Percentiles rank a stretch among this genome's conserved stretches.
Conservation (phyloP, 2,113 vertebrate genomes). For the Psammodynastes pulverulentus region DNA sequence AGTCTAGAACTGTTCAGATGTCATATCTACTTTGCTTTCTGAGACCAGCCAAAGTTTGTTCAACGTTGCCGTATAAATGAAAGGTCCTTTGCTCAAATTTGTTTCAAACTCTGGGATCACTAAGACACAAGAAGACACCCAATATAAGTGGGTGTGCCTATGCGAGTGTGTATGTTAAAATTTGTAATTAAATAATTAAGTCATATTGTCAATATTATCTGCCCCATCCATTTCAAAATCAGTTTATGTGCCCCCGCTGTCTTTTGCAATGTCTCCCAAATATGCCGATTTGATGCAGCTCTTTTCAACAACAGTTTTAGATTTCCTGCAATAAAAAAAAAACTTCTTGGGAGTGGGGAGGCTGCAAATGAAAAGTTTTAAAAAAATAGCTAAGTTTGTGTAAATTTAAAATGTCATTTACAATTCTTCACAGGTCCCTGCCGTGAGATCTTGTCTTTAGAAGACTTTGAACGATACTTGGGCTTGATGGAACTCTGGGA, state of each 20-base stretch:
- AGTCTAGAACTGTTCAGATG: neutral
- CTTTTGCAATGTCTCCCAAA: neutral
- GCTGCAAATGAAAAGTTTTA: neutral
- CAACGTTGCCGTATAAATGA: neutral
- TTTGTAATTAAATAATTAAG: neutral
- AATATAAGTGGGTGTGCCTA: neutral
- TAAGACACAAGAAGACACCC: neutral
- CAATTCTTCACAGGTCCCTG: constrained; percentile 1
- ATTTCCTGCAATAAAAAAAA: neutral
- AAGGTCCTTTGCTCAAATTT: neutral
- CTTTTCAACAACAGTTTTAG: neutral
- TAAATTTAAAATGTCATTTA: constrained; percentile 15
- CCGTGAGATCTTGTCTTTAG: neutral
- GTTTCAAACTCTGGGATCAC: neutral
- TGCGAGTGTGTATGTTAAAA: neutral
- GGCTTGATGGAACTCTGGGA: neutral
- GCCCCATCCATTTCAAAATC: neutral
- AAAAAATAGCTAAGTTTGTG: neutral
- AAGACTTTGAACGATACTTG: neutral
- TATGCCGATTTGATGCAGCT: neutral
- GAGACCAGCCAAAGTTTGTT: neutral
- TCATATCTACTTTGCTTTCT: neutral
- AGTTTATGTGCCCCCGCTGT: neutral
- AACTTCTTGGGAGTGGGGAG: no score
- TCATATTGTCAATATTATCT: neutral